Base-by-base conservation (phyloP, 2,797 vertebrate genomes). In the Acanthis flammea region DNA sequence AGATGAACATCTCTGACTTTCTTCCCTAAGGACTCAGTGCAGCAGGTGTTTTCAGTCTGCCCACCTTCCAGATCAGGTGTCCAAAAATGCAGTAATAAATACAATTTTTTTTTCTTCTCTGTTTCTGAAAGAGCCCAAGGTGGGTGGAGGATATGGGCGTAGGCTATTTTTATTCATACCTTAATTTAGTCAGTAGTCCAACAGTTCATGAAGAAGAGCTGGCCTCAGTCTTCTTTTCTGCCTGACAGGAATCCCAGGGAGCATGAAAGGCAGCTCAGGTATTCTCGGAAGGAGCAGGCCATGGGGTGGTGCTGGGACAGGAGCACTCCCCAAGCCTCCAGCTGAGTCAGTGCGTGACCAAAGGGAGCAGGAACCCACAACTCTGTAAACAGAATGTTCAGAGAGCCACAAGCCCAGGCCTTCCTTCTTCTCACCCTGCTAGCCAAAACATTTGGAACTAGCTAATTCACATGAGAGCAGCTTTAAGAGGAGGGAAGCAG, bases 11-110 rank as follows among this genome's bases (percentile, higher is more conserved):
- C 70, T 74, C 82, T 42, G 76, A 84, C 58, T 86, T 81, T 55
- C 66, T 71, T 90, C 70, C 54, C 51, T 41, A 83, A 81, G 70
- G 76, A 80, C 67, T 93, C 70, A 22, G 67, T 63, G 71, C 86
- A 92, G 96, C 95, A 96, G 96, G 96, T 95, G 96, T 72, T 92
- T 96, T 95, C 92, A 93, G 80, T 75, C 95, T 95, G 95, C 94
- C 96, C 90, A 96, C 96, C 80, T 93, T 95, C 94, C 95, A 94
- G 93, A 96, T 93, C 94, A 97, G 95, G 96, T 97, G 96, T 93
- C 88, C 94, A 87, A 85, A 92, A 90, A 79, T 22, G 60, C 48
- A 93, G 95, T 71, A 95, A 75, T 63, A 90, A 73, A 78, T 80
- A 50, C 18, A 31, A 6, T 60, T 85, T 93, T 74, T 57, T 90